Evolutionary conservation across 2,113 vertebrate genomes (phyloP), one percentile per base, ranked within the genome.

Genomic region (Centrocercus urophasianus): DNA sequence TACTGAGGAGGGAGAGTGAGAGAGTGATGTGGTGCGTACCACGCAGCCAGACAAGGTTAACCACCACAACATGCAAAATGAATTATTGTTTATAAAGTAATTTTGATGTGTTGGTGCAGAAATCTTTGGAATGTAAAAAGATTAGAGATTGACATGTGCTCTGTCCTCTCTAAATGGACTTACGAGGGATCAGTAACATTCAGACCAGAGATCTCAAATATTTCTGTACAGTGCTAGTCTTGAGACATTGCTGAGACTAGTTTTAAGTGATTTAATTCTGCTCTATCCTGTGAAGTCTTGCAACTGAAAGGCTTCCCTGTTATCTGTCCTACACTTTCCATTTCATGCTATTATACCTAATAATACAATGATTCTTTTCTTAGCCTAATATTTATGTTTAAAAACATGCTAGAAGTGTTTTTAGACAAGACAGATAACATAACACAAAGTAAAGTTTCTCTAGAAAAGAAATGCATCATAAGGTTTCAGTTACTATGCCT

Each of bases 381-480:
- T 89, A 77, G 10, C 5, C 42, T 69, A 38, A 90, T 88, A 89
- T 54, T 94, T 84, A 38, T 40, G 21, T 65, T 86, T 21, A 28
- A 73, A 87, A 79, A 56, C 21, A 80, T 2, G 17, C 11, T 69
- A 34, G 13, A 84, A 88, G 16, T 56, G 22, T 3, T 42, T 88
- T 78, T 66, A 91, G 52, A 86, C 61, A 78, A 88, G 83, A 76
- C 25, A 57, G 42, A 75, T 75, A 90, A 45, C 36, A 56, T 20
- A 76, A 73, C 20, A 47, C 71, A 89, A 89, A 83, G 24, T 50
- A 80, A 21, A 21, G 5, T 40, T 88, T 81, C 54, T 61, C 57
- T 81, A 80, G 93, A 94, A 93, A 86, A 85, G 89, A 93, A 83
- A 52, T 36, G 30, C 45, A 78, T 56, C 48, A 63, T 4, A 50